phyloP scores from a whole-genome alignment of 2,888 invertebrate species.

The Drosophila niveifrons region DNA sequence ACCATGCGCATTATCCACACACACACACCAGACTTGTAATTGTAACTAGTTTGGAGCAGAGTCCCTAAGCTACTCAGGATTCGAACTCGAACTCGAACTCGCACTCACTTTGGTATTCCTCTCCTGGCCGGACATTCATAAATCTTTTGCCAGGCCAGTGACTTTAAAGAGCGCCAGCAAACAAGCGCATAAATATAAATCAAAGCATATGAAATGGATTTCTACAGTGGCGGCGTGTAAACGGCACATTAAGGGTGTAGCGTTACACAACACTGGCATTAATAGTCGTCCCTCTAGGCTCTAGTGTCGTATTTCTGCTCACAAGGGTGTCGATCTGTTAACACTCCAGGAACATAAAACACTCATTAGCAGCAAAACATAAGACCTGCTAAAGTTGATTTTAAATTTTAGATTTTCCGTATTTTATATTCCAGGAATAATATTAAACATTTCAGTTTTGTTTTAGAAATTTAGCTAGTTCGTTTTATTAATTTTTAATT shows the following conservation, averaged over 20 bases:
- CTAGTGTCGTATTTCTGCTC: constrained; percentile 43
- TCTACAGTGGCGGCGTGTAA: constrained; percentile 46
- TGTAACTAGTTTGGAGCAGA: constrained; percentile 36
- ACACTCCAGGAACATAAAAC: constrained; percentile 10
- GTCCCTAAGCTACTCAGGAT: constrained; percentile 34
- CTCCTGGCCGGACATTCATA: constrained; percentile 44
- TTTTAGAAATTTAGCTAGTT: too few species aligned
- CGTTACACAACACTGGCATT: constrained; percentile 49
- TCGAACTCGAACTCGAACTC: constrained; percentile 16
- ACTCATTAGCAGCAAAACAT: not conserved
- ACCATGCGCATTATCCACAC: constrained; percentile 55
- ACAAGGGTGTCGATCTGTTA: constrained; percentile 4
- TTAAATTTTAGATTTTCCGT: not conserved
- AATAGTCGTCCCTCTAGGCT: not conserved
- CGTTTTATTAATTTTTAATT: too few species aligned
- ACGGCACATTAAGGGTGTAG: constrained; percentile 29
- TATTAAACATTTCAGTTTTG: not conserved
- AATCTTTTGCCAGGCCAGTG: constrained; percentile 48
- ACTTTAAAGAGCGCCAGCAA: constrained; percentile 50
- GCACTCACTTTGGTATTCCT: constrained; percentile 5
- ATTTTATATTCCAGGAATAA: not conserved
- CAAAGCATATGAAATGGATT: constrained; percentile 63
- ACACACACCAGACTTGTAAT: constrained; percentile 26
- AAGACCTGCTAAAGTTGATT: not conserved
- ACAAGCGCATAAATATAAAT: constrained; percentile 68